phyloP scores from a whole-genome alignment of 2,113 vertebrate genomes.

The Callaeas wilsoni region DNA sequence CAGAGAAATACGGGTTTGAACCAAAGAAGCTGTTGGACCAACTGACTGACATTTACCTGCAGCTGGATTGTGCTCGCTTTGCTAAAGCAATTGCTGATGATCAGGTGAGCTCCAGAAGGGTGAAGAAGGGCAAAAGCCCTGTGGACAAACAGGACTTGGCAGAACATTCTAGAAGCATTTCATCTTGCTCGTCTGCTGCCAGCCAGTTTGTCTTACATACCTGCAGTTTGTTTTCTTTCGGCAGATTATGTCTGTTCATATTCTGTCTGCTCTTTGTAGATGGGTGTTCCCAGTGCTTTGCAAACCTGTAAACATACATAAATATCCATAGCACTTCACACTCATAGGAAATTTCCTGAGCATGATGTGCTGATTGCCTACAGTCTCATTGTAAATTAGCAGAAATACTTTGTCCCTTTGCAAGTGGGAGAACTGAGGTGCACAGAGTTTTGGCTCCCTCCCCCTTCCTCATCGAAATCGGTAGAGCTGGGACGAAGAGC shows the following conservation, averaged over 20 bases:
- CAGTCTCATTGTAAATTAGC: background rate
- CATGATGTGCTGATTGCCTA: background rate
- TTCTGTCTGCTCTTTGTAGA: background rate
- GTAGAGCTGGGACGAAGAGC: background rate
- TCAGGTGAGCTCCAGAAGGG: slow-evolving; percentile 78
- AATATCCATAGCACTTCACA: background rate
- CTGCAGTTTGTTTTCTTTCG: background rate
- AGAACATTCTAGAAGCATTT: background rate
- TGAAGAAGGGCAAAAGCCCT: background rate
- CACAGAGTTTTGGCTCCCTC: background rate
- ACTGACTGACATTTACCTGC: slow-evolving; percentile 96
- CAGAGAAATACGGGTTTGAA: slow-evolving; percentile 98
- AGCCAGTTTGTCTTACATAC: background rate
- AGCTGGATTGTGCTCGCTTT: slow-evolving; percentile 95
- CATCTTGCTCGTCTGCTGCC: background rate
- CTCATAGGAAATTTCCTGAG: background rate
- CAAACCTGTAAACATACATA: background rate
- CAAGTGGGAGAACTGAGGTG: background rate
- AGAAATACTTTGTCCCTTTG: background rate
- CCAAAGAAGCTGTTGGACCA: slow-evolving; percentile 99
- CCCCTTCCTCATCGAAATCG: background rate
- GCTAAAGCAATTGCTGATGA: slow-evolving; percentile 98
- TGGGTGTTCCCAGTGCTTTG: background rate
- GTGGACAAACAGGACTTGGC: background rate
- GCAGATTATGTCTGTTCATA: background rate